phyloP scores from a whole-genome alignment of 2,888 invertebrate species.

The Lithophane semibrunnea region DNA sequence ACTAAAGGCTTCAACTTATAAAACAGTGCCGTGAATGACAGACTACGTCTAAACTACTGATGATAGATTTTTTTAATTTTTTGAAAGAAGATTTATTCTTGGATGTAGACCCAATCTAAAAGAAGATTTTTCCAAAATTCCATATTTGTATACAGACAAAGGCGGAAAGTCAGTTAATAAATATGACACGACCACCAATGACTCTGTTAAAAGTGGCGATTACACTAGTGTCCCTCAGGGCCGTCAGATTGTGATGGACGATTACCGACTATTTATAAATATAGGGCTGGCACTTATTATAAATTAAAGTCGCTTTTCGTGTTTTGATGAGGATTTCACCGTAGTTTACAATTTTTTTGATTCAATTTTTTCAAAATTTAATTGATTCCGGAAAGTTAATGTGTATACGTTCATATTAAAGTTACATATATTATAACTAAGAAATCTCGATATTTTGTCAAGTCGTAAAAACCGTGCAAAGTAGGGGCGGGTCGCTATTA shows the following conservation, averaged over 20 bases:
- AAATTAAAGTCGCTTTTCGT: too few species aligned
- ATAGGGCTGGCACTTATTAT: background rate
- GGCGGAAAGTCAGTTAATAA: slow-evolving; percentile 31
- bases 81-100: background rate
- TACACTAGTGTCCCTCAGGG: slow-evolving; percentile 48
- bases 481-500: background rate
- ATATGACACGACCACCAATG: slow-evolving; percentile 33
- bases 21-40: background rate
- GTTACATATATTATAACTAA: too few species aligned
- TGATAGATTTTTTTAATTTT: background rate
- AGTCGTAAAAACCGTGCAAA: too few species aligned
- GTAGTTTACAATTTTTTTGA: too few species aligned
- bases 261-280: slow-evolving; percentile 32
- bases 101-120: background rate
- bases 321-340: too few species aligned
- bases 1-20: background rate
- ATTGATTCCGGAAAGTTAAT: too few species aligned
- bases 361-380: too few species aligned
- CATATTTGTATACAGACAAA: slow-evolving; percentile 6
- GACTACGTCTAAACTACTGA: background rate
- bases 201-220: slow-evolving; percentile 32
- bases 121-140: background rate
- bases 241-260: slow-evolving; percentile 26
- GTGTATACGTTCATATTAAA: too few species aligned
- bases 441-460: too few species aligned